Base-by-base conservation (phyloP, 2,113 vertebrate genomes). In the Podocnemis expansa region DNA sequence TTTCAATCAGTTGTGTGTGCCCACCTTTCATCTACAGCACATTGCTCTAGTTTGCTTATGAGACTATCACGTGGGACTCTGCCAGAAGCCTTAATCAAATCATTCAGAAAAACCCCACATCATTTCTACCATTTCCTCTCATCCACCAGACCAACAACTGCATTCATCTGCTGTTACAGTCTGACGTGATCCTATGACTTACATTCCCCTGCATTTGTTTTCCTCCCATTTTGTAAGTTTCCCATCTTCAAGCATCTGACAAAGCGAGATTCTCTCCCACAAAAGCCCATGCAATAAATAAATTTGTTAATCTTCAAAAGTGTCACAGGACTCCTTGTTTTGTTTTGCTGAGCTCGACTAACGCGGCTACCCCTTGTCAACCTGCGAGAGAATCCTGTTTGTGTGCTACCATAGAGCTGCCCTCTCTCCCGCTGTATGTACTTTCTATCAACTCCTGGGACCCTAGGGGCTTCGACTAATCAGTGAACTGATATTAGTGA, bases 391-490 rank as follows among this genome's bases (percentile, higher is more conserved):
- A 11, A 34, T 80, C 1, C 4, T 27, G 52, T 54, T 93, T 29
- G 78, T 81, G 78, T 2, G 82, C 94, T 45, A 2, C 56, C 56
- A 88, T 87, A 7, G 6, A 90, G 51, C 2, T 0, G 0, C 92
- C 13, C 51, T 16, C 51, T 52, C 51, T 19, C 51, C 51, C 51
- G 17, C 16, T 3, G 51, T 52, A 5, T 52, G 51, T 16, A 89
- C 92, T 75, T 75, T 93, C 78, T 85, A 89, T 89, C 0, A 5
- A 85, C 87, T 67, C 75, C 87, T 56, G 27, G 80, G 87, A 29
- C 6, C 29, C 2, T 12, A 58, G 85, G 85, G 91, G 94, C 91
- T 95, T 80, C 29, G 70, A 89, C 92, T 91, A 93, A 94, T 89
- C 89, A 92, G 82, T 58, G 63, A 89, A 29, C 31, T 0, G 92